Conservation (phyloP, 92 coral and sea anemone genomes). For the Zoanthus solanderi region DNA sequence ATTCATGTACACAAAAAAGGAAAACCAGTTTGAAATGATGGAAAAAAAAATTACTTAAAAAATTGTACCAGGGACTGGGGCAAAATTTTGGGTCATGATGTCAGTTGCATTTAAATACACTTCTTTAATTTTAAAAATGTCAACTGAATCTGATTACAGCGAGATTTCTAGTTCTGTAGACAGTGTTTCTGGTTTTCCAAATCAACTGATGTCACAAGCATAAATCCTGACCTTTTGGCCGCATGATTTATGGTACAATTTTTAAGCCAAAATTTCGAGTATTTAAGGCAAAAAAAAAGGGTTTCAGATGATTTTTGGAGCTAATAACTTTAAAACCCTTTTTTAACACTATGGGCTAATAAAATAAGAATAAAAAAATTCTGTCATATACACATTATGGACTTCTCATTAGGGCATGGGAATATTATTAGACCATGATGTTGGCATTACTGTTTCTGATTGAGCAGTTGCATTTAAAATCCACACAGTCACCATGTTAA, state of each 20-base stretch:
- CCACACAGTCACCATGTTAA: constrained; percentile 19
- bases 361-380: too few relatives aligned
- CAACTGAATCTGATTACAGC: neutral
- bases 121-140: neutral
- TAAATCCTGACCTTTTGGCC: neutral
- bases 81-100: neutral
- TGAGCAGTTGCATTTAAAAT: constrained; percentile 15
- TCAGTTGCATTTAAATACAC: neutral
- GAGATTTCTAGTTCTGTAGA: neutral
- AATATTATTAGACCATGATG: constrained; percentile 9
- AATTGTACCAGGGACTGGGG: too few relatives aligned
- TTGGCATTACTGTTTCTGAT: constrained; percentile 14
- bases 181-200: neutral
- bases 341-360: too few relatives aligned
- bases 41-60: neutral
- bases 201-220: neutral
- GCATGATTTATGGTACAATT: too few relatives aligned
- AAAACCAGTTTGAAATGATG: too few relatives aligned
- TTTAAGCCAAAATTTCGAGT: neutral
- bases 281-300: too few relatives aligned
- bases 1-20: too few relatives aligned
- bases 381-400: neutral
- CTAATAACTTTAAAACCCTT: neutral
- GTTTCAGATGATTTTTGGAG: neutral
- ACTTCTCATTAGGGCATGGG: constrained; percentile 17